Evolutionary conservation across 2,888 invertebrate species (phyloP).

Genomic region (Xylota sylvarum): DNA sequence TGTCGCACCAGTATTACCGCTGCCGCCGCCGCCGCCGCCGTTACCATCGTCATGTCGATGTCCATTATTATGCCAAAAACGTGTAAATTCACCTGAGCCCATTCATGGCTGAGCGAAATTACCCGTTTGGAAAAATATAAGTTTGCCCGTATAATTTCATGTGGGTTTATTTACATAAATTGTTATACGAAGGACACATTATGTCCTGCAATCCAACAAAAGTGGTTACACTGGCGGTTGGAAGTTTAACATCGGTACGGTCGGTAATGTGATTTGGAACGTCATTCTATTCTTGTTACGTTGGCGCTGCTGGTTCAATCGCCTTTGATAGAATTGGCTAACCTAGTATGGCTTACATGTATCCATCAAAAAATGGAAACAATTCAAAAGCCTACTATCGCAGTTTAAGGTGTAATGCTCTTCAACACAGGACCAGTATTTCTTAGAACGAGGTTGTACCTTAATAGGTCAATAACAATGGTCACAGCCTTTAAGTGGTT

Average conservation of each 20-base stretch:
- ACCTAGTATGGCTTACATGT: too few relatives aligned
- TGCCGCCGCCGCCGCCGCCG: constrained; percentile 29
- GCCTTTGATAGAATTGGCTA: too few relatives aligned
- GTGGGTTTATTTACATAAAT: constrained; percentile 76
- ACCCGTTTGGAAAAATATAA: constrained; percentile 74
- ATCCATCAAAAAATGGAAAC: too few relatives aligned
- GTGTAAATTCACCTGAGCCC: constrained; percentile 77
- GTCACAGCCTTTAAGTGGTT: too few relatives aligned
- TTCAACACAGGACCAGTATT: too few relatives aligned
- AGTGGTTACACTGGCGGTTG: constrained; percentile 42
- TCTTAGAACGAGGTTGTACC: too few relatives aligned
- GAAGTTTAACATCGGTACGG: constrained; percentile 15
- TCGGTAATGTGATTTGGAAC: not conserved
- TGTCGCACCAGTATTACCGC: constrained; percentile 66
- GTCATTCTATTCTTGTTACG: too few relatives aligned
- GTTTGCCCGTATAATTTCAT: constrained; percentile 72
- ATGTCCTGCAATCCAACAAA: constrained; percentile 41
- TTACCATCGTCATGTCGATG: constrained; percentile 68
- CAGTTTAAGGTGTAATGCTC: too few relatives aligned
- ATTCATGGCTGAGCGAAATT: constrained; percentile 45
- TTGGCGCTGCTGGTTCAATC: too few relatives aligned
- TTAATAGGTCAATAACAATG: too few relatives aligned
- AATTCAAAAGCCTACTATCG: too few relatives aligned
- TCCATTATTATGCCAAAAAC: constrained; percentile 77
- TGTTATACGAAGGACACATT: constrained; percentile 66